These are phyloP conservation scores for Melanotaenia nigrans DNA, from an alignment of 2,797 vertebrate species.

Conservation along the genomic window DNA sequence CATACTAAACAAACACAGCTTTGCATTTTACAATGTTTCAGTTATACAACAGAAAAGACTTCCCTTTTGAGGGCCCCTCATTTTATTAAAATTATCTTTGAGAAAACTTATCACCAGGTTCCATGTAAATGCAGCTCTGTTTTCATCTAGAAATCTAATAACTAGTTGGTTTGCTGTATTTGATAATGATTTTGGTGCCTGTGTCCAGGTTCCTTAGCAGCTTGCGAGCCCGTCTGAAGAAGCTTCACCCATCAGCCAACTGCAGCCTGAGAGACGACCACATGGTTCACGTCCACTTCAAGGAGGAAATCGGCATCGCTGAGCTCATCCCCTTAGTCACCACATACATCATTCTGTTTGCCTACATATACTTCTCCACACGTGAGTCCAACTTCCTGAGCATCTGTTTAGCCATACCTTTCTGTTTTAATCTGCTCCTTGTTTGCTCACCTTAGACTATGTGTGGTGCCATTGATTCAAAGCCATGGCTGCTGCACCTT, in stretches of 20 bases:
- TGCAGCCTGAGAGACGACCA: constrained; percentile 91
- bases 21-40: neutral
- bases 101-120: neutral
- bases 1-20: neutral
- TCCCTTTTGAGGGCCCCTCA: neutral
- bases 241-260: constrained; percentile 92
- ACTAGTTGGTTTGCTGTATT: neutral
- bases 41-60: neutral
- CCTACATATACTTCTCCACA: constrained; percentile 99
- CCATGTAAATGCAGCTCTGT: neutral
- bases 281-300: constrained; percentile 96
- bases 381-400: constrained; percentile 77
- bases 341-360: constrained; percentile 98
- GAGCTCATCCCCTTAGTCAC: constrained; percentile 97
- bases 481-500: neutral
- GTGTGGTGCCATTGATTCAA: constrained; percentile 11
- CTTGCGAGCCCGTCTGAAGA: constrained; percentile 89
- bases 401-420: neutral
- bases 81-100: neutral
- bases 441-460: neutral
- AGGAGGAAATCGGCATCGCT: constrained; percentile 95
- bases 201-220: constrained; percentile 89
- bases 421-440: neutral
- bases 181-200: neutral
- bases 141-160: neutral